Percentiles rank a stretch among this genome's conserved stretches.
These are phyloP conservation scores for Aix galericulata DNA, from an alignment of 2,113 vertebrate genomes.

Conservation along the genomic window DNA sequence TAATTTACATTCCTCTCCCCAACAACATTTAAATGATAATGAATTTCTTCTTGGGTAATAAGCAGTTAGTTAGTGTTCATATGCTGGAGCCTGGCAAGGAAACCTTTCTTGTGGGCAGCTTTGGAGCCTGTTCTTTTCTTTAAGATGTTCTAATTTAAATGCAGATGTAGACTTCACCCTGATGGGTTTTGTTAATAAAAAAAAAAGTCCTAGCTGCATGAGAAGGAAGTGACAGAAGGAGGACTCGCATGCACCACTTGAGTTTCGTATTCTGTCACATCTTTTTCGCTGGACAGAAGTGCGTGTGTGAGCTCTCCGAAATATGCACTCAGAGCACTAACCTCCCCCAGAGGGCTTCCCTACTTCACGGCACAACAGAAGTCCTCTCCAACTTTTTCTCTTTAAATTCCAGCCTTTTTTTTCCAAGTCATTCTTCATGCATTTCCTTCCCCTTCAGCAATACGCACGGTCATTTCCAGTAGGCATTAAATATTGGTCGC, in stretches of 20 bases:
- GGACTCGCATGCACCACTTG: background rate
- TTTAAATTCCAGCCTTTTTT: background rate
- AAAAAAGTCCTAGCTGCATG: conserved; percentile 1
- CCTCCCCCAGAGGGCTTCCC: background rate
- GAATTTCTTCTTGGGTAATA: conserved; percentile 50
- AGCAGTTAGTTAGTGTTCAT: conserved; percentile 54
- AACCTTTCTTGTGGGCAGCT: conserved; percentile 59
- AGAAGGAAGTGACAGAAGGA: conserved; percentile 49
- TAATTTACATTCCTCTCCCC: conserved; percentile 32
- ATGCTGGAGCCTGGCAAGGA: conserved; percentile 61
- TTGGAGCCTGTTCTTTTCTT: conserved; percentile 69
- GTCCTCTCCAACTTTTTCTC: background rate
- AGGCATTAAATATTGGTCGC: background rate
- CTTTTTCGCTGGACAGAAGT: background rate
- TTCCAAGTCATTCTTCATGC: background rate
- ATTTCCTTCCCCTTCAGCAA: conserved; percentile 42
- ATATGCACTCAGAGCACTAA: background rate
- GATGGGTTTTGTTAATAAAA: conserved; percentile 43
- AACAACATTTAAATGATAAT: conserved; percentile 51
- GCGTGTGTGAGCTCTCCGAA: background rate
- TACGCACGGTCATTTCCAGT: background rate
- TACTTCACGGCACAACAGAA: background rate
- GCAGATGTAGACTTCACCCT: conserved; percentile 72
- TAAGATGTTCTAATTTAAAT: conserved; percentile 78
- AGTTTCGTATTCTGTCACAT: background rate